Evolutionary conservation across 2,888 invertebrate species (phyloP), one percentile per base, ranked within the genome.

Genomic region (Epiblema foenella): DNA sequence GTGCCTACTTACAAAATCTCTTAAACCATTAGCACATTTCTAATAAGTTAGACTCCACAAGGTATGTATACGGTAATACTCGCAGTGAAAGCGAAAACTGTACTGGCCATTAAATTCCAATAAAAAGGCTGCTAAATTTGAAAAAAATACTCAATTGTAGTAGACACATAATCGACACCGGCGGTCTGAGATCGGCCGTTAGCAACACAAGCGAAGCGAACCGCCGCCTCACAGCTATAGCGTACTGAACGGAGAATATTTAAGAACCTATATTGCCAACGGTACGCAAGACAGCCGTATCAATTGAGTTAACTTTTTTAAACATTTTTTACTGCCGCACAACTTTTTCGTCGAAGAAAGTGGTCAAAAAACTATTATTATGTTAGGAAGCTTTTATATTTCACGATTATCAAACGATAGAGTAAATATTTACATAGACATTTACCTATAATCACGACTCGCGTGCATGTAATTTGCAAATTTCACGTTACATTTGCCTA

Each of bases 241-340:
- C 11, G 2, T 2, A 63, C 17, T 69, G 57, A 42, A 57, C 39
- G 12, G 46, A 57, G 18, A 64, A 57, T 58, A 39, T 54, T n/a
- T 46, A 65, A 60, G 20, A 56, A 66, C 54, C 65, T 49, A 54
- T 24, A 56, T 62, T 71, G 71, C 67, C 20, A 18, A 62, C 71
- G 49, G 62, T 71, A 66, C 70, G 8, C 62, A 29, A 33, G 66
- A 67, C 66, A 71, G 49, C 67, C 66, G 60, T 71, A 62, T 62
- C 71, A 71, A 67, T 71, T 67, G 71, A 71, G 71, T 71, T 71
- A 71, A 71, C 37, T 71, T 67, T 71, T 71, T 71, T 62, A 39
- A 18, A 39, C 24, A 62, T 57, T 71, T 71, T 71, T 71, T 71
- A 18, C 51, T 51, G 20, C 17, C 70, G 11, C 58, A 46, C 60